phyloP scores from a whole-genome alignment of 2,113 vertebrate genomes.

The Tautogolabrus adspersus region DNA sequence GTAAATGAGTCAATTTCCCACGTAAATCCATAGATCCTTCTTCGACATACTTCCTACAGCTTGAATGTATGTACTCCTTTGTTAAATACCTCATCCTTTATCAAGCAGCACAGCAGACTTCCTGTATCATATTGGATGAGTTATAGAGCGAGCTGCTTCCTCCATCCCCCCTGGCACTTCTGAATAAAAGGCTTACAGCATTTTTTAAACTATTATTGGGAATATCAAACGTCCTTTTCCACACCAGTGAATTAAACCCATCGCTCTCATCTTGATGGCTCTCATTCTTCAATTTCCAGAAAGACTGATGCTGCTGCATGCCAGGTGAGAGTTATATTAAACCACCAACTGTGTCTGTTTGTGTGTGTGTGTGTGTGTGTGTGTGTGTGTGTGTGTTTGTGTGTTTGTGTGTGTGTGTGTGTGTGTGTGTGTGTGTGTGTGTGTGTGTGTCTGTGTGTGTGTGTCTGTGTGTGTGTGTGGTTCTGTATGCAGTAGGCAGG shows the following conservation, averaged over 20 bases:
- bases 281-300: conserved; percentile 69
- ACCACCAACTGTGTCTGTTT: conserved; percentile 48
- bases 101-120: not conserved
- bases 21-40: not conserved
- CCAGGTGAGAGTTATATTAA: conserved; percentile 62
- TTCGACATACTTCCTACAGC: not conserved
- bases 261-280: conserved; percentile 63
- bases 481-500: conserved; percentile 5
- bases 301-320: conserved; percentile 64
- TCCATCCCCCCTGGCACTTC: conserved; percentile 13
- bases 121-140: not conserved
- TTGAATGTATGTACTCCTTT: conserved; percentile 20
- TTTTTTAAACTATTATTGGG: conserved; percentile 39
- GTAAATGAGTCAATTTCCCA: not conserved
- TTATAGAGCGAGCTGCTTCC: conserved; percentile 9
- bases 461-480: conserved; percentile 17
- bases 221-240: conserved; percentile 67
- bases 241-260: conserved; percentile 76
- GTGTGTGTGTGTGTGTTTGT: conserved; percentile 6
- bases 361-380: no score
- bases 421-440: conserved; percentile 19
- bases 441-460: conserved; percentile 14
- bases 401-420: conserved; percentile 15
- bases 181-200: conserved; percentile 46
- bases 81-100: conserved; percentile 3